Percentiles rank a stretch among this genome's conserved stretches.
These are phyloP conservation scores for Perccottus glenii DNA, from an alignment of 2,113 vertebrate genomes.

Conservation along the genomic window DNA sequence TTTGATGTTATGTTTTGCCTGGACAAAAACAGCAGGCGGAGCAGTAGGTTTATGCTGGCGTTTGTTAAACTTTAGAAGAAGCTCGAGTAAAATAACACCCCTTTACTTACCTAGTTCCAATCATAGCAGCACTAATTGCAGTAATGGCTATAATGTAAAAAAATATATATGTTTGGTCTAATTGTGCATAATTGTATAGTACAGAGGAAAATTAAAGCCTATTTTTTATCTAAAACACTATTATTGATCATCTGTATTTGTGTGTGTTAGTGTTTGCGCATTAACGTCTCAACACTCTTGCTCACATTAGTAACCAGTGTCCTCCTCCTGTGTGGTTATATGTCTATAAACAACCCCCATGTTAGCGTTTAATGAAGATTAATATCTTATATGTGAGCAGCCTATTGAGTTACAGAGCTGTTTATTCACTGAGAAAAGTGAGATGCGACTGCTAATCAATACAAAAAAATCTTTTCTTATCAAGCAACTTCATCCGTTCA, in stretches of 20 bases:
- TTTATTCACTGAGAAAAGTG: not conserved
- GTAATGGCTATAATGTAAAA: no score
- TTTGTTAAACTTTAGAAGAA: no score
- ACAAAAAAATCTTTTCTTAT: conserved; percentile 2
- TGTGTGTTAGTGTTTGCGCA: not conserved
- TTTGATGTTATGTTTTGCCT: no score
- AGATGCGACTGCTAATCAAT: conserved; percentile 3
- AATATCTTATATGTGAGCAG: not conserved
- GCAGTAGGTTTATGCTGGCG: no score
- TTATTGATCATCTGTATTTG: not conserved
- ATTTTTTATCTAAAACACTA: not conserved
- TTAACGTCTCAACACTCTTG: not conserved
- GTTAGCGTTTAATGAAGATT: conserved; percentile 8
- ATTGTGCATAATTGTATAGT: no score
- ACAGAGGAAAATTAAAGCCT: not conserved
- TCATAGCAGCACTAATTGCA: no score
- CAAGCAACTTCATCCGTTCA: not conserved
- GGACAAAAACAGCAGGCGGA: no score
- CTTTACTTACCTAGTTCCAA: no score
- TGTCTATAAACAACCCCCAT: not conserved
- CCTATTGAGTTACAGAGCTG: not conserved
- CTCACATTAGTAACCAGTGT: not conserved
- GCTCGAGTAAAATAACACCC: no score
- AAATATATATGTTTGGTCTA: no score
- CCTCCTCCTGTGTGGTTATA: not conserved